A percentile compares a stretch with the other conserved stretches of the same genome.
Conservation (phyloP, 2,797 vertebrate genomes). For the Lycodopsis pacificus region DNA sequence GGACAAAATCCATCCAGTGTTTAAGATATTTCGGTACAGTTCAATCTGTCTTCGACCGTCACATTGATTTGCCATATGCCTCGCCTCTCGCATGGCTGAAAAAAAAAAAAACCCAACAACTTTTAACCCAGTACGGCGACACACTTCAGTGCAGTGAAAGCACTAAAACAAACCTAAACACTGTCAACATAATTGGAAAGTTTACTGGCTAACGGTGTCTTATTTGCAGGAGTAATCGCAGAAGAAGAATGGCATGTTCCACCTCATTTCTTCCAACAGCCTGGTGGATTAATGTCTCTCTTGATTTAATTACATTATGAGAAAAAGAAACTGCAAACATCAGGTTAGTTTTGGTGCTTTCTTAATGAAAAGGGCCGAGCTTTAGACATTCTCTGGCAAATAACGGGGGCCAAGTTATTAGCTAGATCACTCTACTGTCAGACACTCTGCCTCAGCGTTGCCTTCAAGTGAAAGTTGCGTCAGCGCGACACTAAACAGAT, state of each 20-base stretch:
- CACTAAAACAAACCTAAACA: background rate
- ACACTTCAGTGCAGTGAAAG: background rate
- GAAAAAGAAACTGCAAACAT: slow-evolving; percentile 36
- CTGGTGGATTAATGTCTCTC: slow-evolving; percentile 59
- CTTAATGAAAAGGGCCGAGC: slow-evolving; percentile 16
- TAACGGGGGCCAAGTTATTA: slow-evolving; percentile 22
- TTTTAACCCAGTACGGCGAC: background rate
- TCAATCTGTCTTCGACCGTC: background rate
- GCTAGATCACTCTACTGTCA: slow-evolving; percentile 3
- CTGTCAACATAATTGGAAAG: background rate
- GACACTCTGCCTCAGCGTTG: background rate
- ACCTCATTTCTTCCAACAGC: slow-evolving; percentile 64
- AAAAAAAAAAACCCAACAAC: background rate
- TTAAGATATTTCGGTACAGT: background rate
- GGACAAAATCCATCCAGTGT: slow-evolving; percentile 1
- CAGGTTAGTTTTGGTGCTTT: slow-evolving; percentile 21
- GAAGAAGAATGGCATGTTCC: slow-evolving; percentile 55
- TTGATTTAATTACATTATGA: slow-evolving; percentile 64
- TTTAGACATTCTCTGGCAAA: slow-evolving; percentile 25
- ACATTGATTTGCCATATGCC: background rate
- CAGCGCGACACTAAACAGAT: slow-evolving; percentile 27
- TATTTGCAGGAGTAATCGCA: slow-evolving; percentile 55
- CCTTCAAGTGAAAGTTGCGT: slow-evolving; percentile 11
- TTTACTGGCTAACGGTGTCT: slow-evolving; percentile 2
- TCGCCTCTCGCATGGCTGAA: too few relatives aligned